Conservation (phyloP, 1,140 invertebrate species). For the Stratiolaelaps scimitus region DNA sequence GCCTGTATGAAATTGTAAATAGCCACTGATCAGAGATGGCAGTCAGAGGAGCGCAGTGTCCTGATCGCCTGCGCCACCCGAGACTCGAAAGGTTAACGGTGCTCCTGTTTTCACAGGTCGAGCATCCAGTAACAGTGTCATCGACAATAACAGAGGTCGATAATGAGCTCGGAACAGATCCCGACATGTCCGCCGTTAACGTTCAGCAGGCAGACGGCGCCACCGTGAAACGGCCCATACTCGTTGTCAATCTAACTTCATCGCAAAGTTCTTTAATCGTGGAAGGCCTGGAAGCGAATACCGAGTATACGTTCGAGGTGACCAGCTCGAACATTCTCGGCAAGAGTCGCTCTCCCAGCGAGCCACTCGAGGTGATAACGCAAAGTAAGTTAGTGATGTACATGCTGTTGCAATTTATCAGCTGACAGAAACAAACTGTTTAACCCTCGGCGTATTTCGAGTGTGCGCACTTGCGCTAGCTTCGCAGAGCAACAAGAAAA, state of each 20-base stretch:
- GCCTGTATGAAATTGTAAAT: too few relatives aligned
- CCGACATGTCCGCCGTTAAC: not conserved
- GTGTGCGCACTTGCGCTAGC: too few relatives aligned
- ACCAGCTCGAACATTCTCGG: conserved; percentile 19
- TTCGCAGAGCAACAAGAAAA: not conserved
- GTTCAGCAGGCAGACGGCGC: not conserved
- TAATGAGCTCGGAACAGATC: not conserved
- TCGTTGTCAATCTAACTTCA: not conserved
- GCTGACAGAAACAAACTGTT: not conserved
- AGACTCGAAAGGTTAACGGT: too few relatives aligned
- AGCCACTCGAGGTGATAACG: conserved; percentile 4
- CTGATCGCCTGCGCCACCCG: too few relatives aligned
- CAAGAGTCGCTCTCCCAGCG: not conserved
- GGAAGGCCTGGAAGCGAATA: conserved; percentile 14
- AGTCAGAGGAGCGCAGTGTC: too few relatives aligned
- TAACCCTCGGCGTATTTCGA: not conserved
- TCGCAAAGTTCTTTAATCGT: conserved; percentile 6
- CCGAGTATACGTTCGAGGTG: conserved; percentile 5
- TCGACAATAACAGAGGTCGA: not conserved
- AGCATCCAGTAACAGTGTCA: not conserved
- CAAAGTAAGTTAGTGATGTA: conserved; percentile 1
- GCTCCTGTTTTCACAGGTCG: not conserved
- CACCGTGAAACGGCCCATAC: not conserved
- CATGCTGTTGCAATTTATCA: not conserved
- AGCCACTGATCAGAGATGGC: too few relatives aligned